These are phyloP conservation scores for Sipha maydis DNA, from an alignment of 2,888 invertebrate species.

Conservation along the genomic window DNA sequence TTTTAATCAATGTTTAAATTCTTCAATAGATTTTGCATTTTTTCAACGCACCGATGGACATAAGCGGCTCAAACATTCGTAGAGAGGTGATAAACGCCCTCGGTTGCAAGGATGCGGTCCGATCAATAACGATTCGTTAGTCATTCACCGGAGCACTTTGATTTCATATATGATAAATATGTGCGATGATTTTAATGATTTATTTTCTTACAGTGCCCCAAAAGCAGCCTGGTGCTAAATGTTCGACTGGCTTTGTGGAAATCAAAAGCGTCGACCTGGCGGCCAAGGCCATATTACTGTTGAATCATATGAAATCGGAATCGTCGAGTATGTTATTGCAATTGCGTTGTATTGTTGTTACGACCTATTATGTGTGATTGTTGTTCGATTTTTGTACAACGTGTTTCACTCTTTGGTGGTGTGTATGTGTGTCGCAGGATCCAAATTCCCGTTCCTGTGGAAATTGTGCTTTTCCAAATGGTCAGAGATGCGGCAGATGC, in stretches of 20 bases:
- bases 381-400: no score
- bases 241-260: constrained; percentile 31
- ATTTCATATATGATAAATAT: neutral
- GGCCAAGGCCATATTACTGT: neutral
- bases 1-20: neutral
- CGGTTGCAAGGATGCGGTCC: constrained; percentile 1
- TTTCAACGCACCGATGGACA: constrained; percentile 50
- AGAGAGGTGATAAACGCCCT: neutral
- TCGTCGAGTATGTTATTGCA: no score
- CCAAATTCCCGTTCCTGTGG: no score
- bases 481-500: no score
- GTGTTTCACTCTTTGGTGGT: no score
- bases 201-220: constrained; percentile 9
- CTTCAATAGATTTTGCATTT: constrained; percentile 45
- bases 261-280: constrained; percentile 23
- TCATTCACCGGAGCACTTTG: neutral
- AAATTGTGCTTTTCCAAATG: no score
- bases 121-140: constrained; percentile 31
- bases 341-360: no score
- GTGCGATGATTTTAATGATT: neutral
- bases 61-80: constrained; percentile 5
- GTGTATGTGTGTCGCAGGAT: no score
- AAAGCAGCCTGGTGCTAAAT: neutral
- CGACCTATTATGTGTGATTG: no score
- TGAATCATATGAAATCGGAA: no score